Evolutionary conservation across 2,888 invertebrate species (phyloP), one percentile per base, ranked within the genome.

Genomic region (Onthophagus sagittarius): DNA sequence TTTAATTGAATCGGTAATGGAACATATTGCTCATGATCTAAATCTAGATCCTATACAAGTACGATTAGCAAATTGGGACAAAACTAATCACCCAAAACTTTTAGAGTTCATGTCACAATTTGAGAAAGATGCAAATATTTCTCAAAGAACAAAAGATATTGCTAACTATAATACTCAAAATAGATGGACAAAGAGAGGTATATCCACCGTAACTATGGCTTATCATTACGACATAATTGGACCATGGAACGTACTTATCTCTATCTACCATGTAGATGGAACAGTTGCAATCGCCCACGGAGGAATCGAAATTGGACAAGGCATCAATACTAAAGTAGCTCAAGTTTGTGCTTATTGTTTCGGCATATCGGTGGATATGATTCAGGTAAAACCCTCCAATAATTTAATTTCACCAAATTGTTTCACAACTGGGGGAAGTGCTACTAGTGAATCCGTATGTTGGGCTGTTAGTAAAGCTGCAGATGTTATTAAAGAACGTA

Each of bases 291-390:
- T 95, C 5, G 85, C 89, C 0, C 93, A 94, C 78, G 92, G 92
- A 11, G 93, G 92, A 0, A 86, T 92, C 32, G 93, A 94, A 86
- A 89, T 92, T 80, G 96, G 96, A 0, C 96, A 96, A 86, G 95
- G 95, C 6, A 88, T 94, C 67, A 92, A 94, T 77, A 94, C 94
- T 0, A 94, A 94, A 87, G 88, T 89, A 0, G 90, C 91, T 6
- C 94, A 94, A 87, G 92, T 94, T 0, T 92, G 90, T 73, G 94
- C 93, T 0, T 89, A 92, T 76, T 87, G 87, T 3, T 84, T 96
- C 11, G 91, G 91, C 0, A 90, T 95, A 76, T 89, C 92, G 0
- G 75, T 95, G 70, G 89, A 90, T 0, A 87, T 89, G 84, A 85
- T 96, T 5, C 85, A 86, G 0, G 88, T 95, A 0, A 91, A 91